These are phyloP conservation scores for Gavia stellata DNA, from an alignment of 2,113 vertebrate genomes.

Conservation along the genomic window DNA sequence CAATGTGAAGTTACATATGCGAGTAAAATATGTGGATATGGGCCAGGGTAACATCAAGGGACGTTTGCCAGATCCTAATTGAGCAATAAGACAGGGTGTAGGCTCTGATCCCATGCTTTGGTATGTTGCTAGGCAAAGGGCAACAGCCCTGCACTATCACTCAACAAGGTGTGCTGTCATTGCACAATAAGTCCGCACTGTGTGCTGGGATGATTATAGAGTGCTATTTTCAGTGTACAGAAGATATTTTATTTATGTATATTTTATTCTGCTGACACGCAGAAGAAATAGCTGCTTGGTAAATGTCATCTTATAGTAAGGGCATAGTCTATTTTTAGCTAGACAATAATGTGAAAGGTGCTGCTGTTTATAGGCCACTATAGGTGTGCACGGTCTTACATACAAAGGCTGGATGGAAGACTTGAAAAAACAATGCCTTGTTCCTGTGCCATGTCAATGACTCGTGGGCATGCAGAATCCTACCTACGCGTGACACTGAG, in stretches of 20 bases:
- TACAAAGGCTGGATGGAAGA: neutral
- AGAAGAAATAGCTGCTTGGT: slow-evolving; percentile 9
- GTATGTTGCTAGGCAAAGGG: slow-evolving; percentile 58
- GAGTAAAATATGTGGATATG: slow-evolving; percentile 43
- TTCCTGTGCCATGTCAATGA: neutral
- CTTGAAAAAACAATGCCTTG: neutral
- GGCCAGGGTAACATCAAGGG: neutral
- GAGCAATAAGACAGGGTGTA: slow-evolving; percentile 59
- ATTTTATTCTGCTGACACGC: slow-evolving; percentile 30
- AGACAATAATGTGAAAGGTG: neutral
- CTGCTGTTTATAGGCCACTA: neutral
- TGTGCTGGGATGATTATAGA: neutral
- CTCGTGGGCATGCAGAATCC: neutral
- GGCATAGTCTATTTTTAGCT: slow-evolving; percentile 19
- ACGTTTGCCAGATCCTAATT: slow-evolving; percentile 32
- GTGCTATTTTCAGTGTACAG: slow-evolving; percentile 18
- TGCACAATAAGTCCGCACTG: neutral
- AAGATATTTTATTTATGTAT: slow-evolving; percentile 32
- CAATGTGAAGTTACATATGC: slow-evolving; percentile 29
- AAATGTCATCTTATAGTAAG: neutral
- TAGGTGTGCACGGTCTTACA: neutral
- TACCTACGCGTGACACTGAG: neutral
- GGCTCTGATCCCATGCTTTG: slow-evolving; percentile 46
- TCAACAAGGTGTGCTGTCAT: slow-evolving; percentile 53
- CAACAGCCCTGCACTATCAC: slow-evolving; percentile 33